phyloP scores from a whole-genome alignment of 2,797 vertebrate genomes.

The Dendrocincla fuliginosa region DNA sequence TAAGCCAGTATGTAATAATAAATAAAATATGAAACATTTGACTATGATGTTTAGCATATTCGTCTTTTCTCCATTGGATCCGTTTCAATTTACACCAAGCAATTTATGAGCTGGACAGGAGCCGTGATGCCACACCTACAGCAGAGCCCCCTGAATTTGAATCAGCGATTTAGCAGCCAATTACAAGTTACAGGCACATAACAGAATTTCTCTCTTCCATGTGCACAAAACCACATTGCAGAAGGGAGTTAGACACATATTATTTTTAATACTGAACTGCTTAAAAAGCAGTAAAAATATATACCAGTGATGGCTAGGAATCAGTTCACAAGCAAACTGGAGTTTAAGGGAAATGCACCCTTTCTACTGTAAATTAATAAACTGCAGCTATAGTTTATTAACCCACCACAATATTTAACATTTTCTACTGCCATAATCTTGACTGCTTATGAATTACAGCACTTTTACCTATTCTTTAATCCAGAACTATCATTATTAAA shows the following conservation, averaged over 20 bases:
- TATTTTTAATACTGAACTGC: neutral
- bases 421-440: constrained; percentile 54
- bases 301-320: neutral
- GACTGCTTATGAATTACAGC: constrained; percentile 58
- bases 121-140: neutral
- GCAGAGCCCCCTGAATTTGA: neutral
- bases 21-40: constrained; percentile 11
- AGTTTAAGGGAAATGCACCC: constrained; percentile 13
- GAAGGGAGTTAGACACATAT: neutral
- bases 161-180: neutral
- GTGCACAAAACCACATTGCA: neutral
- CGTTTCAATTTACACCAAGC: neutral
- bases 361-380: constrained; percentile 50
- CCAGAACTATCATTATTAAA: constrained; percentile 76
- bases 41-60: neutral
- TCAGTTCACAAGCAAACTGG: constrained; percentile 2
- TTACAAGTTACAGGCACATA: neutral
- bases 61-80: neutral
- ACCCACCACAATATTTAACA: constrained; percentile 43
- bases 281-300: neutral
- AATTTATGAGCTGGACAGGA: neutral
- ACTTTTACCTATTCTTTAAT: constrained; percentile 78
- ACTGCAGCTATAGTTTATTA: constrained; percentile 24
- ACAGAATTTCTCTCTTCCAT: neutral
- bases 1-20: neutral